phyloP scores from a whole-genome alignment of 2,113 vertebrate species.

The Castor canadensis region DNA sequence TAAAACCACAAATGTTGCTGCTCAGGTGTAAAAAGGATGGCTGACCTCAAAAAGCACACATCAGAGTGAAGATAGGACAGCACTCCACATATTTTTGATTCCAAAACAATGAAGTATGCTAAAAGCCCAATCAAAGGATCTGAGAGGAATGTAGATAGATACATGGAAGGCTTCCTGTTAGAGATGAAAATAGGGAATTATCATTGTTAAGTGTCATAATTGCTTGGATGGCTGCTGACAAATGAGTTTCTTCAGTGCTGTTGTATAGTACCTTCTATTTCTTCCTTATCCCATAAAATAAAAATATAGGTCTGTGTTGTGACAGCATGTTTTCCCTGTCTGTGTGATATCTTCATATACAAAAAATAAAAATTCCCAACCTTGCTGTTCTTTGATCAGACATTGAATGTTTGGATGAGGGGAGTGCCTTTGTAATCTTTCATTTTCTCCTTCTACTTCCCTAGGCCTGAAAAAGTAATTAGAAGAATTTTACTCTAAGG shows the following conservation, averaged over 20 bases:
- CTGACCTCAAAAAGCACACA: not conserved
- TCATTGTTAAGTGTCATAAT: not conserved
- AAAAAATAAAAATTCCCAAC: not conserved
- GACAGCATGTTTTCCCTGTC: not conserved
- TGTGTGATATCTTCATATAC: not conserved
- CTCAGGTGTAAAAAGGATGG: not conserved
- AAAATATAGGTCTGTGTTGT: not conserved
- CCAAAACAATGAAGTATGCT: not conserved
- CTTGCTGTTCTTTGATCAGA: not conserved
- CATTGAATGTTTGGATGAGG: not conserved
- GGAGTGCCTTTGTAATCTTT: not conserved
- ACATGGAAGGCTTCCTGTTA: not conserved
- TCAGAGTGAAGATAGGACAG: not conserved
- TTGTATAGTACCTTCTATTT: not conserved
- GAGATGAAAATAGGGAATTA: not conserved
- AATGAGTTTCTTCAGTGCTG: not conserved
- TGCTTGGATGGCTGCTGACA: not conserved
- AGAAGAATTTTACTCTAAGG: conserved; percentile 40
- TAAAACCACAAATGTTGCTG: not conserved
- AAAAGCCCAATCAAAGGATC: not conserved
- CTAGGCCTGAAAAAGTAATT: conserved; percentile 24
- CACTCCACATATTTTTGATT: rapidly evolving
- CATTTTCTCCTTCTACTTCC: not conserved
- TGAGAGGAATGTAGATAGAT: not conserved
- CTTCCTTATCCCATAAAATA: too few relatives aligned